These are phyloP conservation scores for Lytechinus variegatus DNA, from an alignment of 35 echinoderm and acorn worm genomes.

Conservation along the genomic window DNA sequence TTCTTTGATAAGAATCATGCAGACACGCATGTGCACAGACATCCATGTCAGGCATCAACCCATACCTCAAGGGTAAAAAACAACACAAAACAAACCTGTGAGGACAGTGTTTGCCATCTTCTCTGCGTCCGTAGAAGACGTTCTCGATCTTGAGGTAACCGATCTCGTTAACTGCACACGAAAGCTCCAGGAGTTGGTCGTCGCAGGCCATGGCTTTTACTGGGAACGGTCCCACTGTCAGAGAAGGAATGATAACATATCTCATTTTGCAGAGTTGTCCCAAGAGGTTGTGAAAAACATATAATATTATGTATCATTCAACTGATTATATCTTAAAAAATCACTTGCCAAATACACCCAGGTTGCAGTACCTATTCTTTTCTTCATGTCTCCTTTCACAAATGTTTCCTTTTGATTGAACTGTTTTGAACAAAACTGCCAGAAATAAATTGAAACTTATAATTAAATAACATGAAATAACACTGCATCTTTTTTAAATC, in stretches of 20 bases:
- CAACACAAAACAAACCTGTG: conserved; percentile 38
- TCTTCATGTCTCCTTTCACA: too few species aligned
- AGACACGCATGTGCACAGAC: too few species aligned
- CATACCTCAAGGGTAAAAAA: background rate
- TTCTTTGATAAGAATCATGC: too few species aligned
- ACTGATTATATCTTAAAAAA: too few species aligned
- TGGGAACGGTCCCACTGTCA: conserved; percentile 54
- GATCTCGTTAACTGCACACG: conserved; percentile 48
- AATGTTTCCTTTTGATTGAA: too few species aligned
- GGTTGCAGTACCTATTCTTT: too few species aligned
- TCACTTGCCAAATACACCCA: too few species aligned
- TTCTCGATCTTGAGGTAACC: conserved; percentile 59
- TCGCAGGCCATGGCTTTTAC: conserved; percentile 68
- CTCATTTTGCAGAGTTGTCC: background rate
- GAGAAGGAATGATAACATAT: background rate
- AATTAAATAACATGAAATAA: too few species aligned
- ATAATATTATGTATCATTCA: background rate
- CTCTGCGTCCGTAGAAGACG: conserved; percentile 69
- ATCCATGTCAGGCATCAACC: too few species aligned
- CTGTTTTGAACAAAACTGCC: too few species aligned
- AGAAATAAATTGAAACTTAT: too few species aligned
- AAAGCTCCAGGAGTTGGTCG: conserved; percentile 66
- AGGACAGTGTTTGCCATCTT: conserved; percentile 68
- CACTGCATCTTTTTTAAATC: too few species aligned
- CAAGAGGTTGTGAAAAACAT: background rate